Evolutionary conservation across 2,888 invertebrate species (phyloP).

Genomic region (Zelleria hepariella): DNA sequence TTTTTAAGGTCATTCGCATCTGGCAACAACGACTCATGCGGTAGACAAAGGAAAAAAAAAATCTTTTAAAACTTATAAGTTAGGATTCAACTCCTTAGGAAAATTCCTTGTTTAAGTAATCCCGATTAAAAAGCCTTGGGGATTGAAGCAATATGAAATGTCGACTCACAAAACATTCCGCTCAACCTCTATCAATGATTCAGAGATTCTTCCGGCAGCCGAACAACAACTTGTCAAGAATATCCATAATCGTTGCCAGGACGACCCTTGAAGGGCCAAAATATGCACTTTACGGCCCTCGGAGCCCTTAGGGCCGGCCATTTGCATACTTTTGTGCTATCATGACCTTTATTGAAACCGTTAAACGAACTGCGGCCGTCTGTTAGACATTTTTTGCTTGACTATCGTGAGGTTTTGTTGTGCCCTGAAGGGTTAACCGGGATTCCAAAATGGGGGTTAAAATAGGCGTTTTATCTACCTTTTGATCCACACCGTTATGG

Average conservation of each 20-base stretch:
- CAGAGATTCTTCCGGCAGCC: background rate
- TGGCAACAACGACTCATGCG: too few relatives aligned
- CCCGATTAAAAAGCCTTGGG: too few relatives aligned
- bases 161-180: background rate
- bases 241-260: background rate
- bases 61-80: too few relatives aligned
- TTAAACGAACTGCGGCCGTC: slow-evolving; percentile 1
- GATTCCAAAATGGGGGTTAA: background rate
- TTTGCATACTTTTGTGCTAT: slow-evolving; percentile 17
- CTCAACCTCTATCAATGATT: background rate
- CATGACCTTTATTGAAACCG: slow-evolving; percentile 15
- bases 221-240: background rate
- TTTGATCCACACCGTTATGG: background rate
- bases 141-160: too few relatives aligned
- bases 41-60: too few relatives aligned
- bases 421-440: background rate
- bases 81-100: too few relatives aligned
- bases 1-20: too few relatives aligned
- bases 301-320: slow-evolving; percentile 5
- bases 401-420: background rate
- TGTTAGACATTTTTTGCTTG: slow-evolving; percentile 2
- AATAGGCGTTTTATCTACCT: background rate
- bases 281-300: background rate
- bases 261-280: background rate
- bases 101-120: too few relatives aligned